A percentile compares a stretch with the other conserved stretches of the same genome.
Conservation (phyloP, 1,140 invertebrate genomes). For the Lycorma delicatula region DNA sequence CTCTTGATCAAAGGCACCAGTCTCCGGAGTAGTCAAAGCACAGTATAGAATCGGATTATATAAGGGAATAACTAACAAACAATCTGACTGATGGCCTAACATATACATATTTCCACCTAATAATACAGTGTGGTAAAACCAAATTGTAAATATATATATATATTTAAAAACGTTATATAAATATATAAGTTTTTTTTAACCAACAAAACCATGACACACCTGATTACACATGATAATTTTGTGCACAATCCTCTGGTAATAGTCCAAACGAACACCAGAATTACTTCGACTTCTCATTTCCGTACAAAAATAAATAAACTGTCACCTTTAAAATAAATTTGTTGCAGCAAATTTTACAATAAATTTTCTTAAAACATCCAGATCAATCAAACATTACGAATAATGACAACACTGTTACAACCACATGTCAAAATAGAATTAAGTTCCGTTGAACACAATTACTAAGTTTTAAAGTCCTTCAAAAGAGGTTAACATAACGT, state of each 20-base stretch:
- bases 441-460: too few relatives aligned
- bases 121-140: background rate
- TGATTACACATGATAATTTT: conserved; percentile 86
- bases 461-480: too few relatives aligned
- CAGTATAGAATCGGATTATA: background rate
- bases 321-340: too few relatives aligned
- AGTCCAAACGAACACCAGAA: conserved; percentile 89
- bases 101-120: background rate
- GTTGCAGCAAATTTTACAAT: too few relatives aligned
- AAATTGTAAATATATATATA: background rate
- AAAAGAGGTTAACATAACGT: too few relatives aligned
- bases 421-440: too few relatives aligned
- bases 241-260: conserved; percentile 86
- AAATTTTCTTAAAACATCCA: too few relatives aligned
- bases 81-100: background rate
- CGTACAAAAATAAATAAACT: too few relatives aligned
- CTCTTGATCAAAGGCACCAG: too few relatives aligned
- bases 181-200: background rate
- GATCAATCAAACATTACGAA: too few relatives aligned
- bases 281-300: conserved; percentile 70
- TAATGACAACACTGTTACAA: too few relatives aligned
- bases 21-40: too few relatives aligned
- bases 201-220: conserved; percentile 35
- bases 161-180: background rate
- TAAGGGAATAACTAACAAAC: background rate